Evolutionary conservation across 2,797 vertebrate species (phyloP).

Genomic region (Hirundo rustica): DNA sequence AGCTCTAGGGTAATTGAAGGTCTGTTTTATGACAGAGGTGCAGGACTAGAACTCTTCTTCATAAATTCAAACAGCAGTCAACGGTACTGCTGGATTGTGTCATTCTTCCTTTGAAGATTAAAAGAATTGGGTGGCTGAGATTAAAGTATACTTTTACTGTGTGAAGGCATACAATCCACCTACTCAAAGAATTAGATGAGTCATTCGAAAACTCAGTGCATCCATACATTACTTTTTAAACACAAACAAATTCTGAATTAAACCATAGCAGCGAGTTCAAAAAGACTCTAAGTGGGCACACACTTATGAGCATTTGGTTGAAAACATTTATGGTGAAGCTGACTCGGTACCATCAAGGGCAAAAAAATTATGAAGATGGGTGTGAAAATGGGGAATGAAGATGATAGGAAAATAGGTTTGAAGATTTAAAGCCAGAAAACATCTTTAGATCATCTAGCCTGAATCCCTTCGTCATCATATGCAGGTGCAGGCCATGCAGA

Average conservation of each 20-base stretch:
- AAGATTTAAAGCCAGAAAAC: not conserved
- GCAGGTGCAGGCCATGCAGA: not conserved
- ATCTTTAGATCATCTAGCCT: not conserved
- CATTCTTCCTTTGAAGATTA: not conserved
- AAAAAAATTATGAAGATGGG: not conserved
- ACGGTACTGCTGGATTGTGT: not conserved
- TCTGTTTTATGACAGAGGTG: not conserved
- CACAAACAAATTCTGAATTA: conserved; percentile 32
- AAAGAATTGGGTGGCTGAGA: not conserved
- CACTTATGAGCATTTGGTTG: not conserved
- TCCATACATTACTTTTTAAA: conserved; percentile 23
- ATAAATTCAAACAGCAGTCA: not conserved
- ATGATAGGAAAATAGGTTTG: not conserved
- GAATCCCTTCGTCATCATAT: not conserved
- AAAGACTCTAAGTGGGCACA: not conserved
- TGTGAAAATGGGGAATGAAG: not conserved
- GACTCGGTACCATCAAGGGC: not conserved
- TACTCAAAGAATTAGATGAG: conserved; percentile 60
- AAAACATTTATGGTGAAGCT: not conserved
- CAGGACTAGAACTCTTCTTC: not conserved
- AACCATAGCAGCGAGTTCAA: not conserved
- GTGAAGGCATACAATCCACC: conserved; percentile 20
- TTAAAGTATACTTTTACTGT: conserved; percentile 8
- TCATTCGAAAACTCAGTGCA: conserved; percentile 50
- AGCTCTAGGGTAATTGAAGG: not conserved